Conservation (phyloP, 2,113 vertebrate species). For the Ailuropoda melanoleuca region DNA sequence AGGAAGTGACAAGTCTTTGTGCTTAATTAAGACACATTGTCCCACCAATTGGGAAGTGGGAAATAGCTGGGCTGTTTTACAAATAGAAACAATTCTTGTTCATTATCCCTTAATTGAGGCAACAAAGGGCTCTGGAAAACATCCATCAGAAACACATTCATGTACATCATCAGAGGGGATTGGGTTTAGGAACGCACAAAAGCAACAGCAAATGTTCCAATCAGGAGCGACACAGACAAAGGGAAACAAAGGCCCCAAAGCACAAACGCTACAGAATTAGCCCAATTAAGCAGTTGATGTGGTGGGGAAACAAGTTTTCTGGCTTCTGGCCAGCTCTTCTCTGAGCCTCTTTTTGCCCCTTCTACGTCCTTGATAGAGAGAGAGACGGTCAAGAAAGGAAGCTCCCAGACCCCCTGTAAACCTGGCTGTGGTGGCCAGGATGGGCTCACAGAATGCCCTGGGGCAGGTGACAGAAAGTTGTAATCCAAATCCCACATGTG, state of each 20-base stretch:
- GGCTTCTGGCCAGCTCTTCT: slow-evolving; percentile 79
- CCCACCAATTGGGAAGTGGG: slow-evolving; percentile 82
- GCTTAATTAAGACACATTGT: slow-evolving; percentile 85
- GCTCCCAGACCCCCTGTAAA: background rate
- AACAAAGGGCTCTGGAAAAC: slow-evolving; percentile 89
- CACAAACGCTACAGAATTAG: slow-evolving; percentile 86
- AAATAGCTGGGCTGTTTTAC: slow-evolving; percentile 85
- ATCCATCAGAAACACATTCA: slow-evolving; percentile 87
- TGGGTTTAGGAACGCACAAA: slow-evolving; percentile 86
- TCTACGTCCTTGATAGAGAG: background rate
- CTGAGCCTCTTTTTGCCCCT: slow-evolving; percentile 64
- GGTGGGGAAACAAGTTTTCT: slow-evolving; percentile 80
- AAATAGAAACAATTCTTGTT: slow-evolving; percentile 89
- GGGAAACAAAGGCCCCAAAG: slow-evolving; percentile 84
- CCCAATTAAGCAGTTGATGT: slow-evolving; percentile 85
- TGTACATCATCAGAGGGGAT: slow-evolving; percentile 82
- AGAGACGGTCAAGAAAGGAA: background rate
- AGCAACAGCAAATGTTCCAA: slow-evolving; percentile 83
- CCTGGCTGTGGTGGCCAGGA: background rate
- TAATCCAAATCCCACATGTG: background rate
- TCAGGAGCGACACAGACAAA: slow-evolving; percentile 85
- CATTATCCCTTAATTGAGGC: slow-evolving; percentile 88
- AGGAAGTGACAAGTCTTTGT: slow-evolving; percentile 79
- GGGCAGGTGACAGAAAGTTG: background rate
- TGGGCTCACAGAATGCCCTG: background rate